Percentiles rank a stretch among this genome's conserved stretches.
These are phyloP conservation scores for Petrolisthes manimaculis DNA, from an alignment of 2,888 invertebrate species.

Conservation along the genomic window DNA sequence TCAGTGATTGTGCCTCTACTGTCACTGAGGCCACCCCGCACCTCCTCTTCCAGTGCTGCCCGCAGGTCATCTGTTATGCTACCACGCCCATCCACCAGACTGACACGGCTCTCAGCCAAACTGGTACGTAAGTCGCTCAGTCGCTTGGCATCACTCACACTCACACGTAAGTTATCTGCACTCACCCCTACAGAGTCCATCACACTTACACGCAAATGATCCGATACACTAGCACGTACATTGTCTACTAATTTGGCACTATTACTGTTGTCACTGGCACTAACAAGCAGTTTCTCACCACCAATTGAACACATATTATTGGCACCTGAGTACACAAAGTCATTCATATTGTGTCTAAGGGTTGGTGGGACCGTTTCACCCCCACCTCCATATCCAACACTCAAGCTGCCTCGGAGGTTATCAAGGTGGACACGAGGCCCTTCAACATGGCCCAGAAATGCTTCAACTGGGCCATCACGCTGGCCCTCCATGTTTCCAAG, in stretches of 20 bases:
- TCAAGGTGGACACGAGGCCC: slow-evolving; percentile 23
- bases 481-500: background rate
- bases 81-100: slow-evolving; percentile 75
- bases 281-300: slow-evolving; percentile 26
- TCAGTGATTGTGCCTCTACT: slow-evolving; percentile 67
- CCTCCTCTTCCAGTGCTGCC: slow-evolving; percentile 37
- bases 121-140: slow-evolving; percentile 53
- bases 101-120: slow-evolving; percentile 41
- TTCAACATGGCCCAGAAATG: background rate
- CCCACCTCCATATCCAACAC: background rate
- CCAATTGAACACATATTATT: slow-evolving; percentile 43
- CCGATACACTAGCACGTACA: slow-evolving; percentile 44
- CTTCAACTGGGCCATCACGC: background rate
- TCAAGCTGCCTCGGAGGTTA: slow-evolving; percentile 16
- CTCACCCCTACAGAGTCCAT: slow-evolving; percentile 39
- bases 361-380: background rate
- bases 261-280: slow-evolving; percentile 27
- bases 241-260: slow-evolving; percentile 45
- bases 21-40: background rate
- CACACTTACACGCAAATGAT: slow-evolving; percentile 49
- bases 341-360: slow-evolving; percentile 34
- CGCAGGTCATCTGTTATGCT: slow-evolving; percentile 67
- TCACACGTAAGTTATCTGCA: slow-evolving; percentile 51
- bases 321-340: slow-evolving; percentile 23
- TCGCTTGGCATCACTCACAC: slow-evolving; percentile 54